Evolutionary conservation across 2,113 vertebrate genomes (phyloP), one percentile per base, ranked within the genome.

Genomic region (Crocuta crocuta): DNA sequence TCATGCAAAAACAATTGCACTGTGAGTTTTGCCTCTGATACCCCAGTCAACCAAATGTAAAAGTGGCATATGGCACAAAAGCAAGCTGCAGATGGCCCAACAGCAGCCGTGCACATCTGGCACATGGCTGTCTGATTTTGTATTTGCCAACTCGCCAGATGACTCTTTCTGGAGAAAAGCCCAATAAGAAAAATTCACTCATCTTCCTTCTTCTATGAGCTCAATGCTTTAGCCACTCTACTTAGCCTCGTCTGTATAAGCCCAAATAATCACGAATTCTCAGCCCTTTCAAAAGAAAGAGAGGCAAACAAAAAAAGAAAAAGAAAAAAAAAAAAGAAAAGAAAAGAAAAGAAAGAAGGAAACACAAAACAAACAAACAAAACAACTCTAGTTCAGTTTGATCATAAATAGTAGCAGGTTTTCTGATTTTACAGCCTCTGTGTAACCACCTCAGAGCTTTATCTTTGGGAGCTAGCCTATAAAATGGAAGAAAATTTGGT

Each of bases 91-190:
- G 98, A 98, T 98, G 98, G 97, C 94, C 85, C 97, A 97, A 85
- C 97, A 98, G 97, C 97, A 98, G 98, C 94, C 90, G 2, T 85
- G 91, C 97, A 98, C 97, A 98, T 98, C 97, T 98, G 98, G 98
- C 96, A 98, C 45, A 78, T 97, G 97, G 97, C 95, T 98, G 96
- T 98, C 98, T 85, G 92, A 96, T 94, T 98, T 94, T 88, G 16
- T 89, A 61, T 95, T 94, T 98, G 96, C 96, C 98, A 98, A 79
- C 63, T 95, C 2, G 8, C 91, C 98, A 98, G 95, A 97, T 94
- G 97, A 97, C 89, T 94, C 55, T 97, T 98, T 95, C 90, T 97
- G 96, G 94, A 98, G 87, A 92, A 79, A 95, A 96, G 97, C 96
- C 94, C 95, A 97, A 81, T 88, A 97, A 96, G 43, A 91, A 86